Evolutionary conservation across 2,888 invertebrate genomes (phyloP), one percentile per base, ranked within the genome.

Genomic region (Timema podura): DNA sequence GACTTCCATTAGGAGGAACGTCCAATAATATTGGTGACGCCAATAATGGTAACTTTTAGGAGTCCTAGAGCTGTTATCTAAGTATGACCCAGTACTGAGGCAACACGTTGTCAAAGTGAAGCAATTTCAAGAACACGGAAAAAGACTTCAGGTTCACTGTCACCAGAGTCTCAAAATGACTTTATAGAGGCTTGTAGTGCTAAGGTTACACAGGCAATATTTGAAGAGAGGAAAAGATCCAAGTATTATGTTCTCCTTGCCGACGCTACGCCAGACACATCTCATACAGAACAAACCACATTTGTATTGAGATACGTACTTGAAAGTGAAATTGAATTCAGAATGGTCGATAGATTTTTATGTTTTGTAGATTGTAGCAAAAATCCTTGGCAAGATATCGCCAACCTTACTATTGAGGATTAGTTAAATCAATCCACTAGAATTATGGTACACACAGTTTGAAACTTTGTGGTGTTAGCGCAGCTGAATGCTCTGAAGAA

Each of bases 151-250:
- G 54, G 11, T 2, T 54, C 54, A 54, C 54, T 54, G n/a, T 54
- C 5, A 13, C 13, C 13, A 8, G 54, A 54, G 54, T 54, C 6
- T 54, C 54, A 54, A 54, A 54, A 54, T 54, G 54, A 54, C 7
- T 54, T 54, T 54, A 54, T 54, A 54, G 9, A 54, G 51, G 51
- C 51, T n/a, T 49, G 51, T 49, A 49, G 51, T 49, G 51, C 51
- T 13, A 49, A 10, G 10, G 1, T 13, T 16, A 10, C 13, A 11
- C 13, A 11, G 16, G 5, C 54, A 7, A 54, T 54, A 54, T 6
- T 54, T 54, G 54, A 54, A 54, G 54, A 54, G 54, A 54, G 54
- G 16, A 11, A 8, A 54, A 11, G 54, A 54, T 54, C 13, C 8
- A 54, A 54, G 54, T 54, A 54, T 5, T 54, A 15, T 54, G 54